Percentiles rank a stretch among this genome's conserved stretches.
Evolutionary conservation across 1,140 invertebrate genomes (phyloP).

Genomic region (Lepidurus couesii): DNA sequence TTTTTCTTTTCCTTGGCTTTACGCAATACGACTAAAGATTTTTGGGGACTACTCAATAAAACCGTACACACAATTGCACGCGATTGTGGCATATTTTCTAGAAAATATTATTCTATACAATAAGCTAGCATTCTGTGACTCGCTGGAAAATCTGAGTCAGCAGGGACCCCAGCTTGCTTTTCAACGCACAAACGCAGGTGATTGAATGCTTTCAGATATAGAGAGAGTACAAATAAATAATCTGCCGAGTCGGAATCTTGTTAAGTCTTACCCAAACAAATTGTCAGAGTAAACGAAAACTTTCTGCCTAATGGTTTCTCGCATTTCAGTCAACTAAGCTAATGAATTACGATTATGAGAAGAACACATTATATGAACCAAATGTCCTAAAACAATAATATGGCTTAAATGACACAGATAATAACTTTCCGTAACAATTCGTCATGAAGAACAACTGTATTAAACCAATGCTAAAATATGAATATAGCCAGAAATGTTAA

Average conservation of each 20-base stretch:
- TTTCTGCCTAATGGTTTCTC: too few relatives aligned
- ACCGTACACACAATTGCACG: not conserved
- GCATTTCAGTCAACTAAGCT: too few relatives aligned
- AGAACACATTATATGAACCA: too few relatives aligned
- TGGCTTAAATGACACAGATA: too few relatives aligned
- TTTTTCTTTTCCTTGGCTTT: not conserved
- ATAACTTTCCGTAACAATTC: too few relatives aligned
- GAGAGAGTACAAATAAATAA: not conserved
- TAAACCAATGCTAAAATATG: too few relatives aligned
- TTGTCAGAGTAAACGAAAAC: not conserved
- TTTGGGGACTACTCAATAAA: not conserved
- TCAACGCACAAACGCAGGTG: not conserved
- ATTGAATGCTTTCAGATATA: not conserved
- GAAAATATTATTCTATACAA: too few relatives aligned
- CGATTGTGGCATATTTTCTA: not conserved
- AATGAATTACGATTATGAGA: too few relatives aligned
- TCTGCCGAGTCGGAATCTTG: not conserved
- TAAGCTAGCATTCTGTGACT: too few relatives aligned
- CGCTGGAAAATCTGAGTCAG: not conserved
- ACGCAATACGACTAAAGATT: not conserved
- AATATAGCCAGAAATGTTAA: too few relatives aligned
- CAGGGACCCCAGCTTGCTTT: not conserved
- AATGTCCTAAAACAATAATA: too few relatives aligned
- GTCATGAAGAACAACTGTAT: too few relatives aligned
- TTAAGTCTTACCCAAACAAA: not conserved